Conservation (phyloP, 2,888 invertebrate genomes). For the Ophion ellenae region DNA sequence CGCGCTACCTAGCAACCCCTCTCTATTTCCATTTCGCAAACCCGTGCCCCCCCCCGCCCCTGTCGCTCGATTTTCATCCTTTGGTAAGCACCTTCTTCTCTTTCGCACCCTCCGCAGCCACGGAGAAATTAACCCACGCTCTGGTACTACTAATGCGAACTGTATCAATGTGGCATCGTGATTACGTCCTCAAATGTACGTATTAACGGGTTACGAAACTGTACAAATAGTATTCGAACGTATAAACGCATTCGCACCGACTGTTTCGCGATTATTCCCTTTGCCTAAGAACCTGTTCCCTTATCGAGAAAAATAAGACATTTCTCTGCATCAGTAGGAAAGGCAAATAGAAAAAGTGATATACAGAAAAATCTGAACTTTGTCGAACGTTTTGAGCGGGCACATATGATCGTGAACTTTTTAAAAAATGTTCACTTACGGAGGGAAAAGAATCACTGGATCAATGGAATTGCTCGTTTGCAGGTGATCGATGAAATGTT, state of each 20-base stretch:
- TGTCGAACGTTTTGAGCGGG: too few species aligned
- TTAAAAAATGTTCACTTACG: too few species aligned
- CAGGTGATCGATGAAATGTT: too few species aligned
- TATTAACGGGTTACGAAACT: background rate
- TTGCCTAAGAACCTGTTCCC: background rate
- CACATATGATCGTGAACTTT: too few species aligned
- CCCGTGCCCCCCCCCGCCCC: conserved; percentile 42
- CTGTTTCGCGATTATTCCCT: background rate
- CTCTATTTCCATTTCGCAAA: conserved; percentile 75
- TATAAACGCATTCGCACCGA: background rate
- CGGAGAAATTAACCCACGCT: conserved; percentile 68
- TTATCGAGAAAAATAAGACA: background rate
- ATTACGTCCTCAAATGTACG: background rate
- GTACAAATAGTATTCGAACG: background rate
- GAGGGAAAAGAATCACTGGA: too few species aligned
- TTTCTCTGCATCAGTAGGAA: background rate
- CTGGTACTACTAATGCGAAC: conserved; percentile 18
- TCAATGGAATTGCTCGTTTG: too few species aligned
- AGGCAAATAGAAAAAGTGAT: too few species aligned
- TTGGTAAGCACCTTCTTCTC: conserved; percentile 49
- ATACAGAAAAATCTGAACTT: too few species aligned
- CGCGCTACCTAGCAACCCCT: conserved; percentile 71
- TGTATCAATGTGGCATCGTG: conserved; percentile 17
- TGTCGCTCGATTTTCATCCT: conserved; percentile 59
- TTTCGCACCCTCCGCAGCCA: conserved; percentile 66